Conservation (phyloP, 1,140 invertebrate species). For the Varroa destructor region DNA sequence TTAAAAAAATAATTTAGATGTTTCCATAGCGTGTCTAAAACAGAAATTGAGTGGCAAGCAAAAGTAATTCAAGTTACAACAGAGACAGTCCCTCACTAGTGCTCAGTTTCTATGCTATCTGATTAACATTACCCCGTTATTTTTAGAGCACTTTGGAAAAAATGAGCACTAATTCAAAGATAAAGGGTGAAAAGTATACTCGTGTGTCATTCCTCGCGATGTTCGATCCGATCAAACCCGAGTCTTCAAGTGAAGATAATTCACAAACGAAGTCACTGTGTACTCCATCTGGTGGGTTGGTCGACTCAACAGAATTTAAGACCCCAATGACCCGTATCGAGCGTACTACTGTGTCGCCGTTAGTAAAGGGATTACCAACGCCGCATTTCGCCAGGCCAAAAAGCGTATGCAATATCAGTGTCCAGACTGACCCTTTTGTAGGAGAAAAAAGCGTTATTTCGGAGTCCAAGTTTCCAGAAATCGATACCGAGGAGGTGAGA, state of each 20-base stretch:
- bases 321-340: too few relatives aligned
- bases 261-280: too few relatives aligned
- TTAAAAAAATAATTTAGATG: too few relatives aligned
- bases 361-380: not conserved
- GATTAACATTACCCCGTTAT: not conserved
- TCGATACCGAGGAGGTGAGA: too few relatives aligned
- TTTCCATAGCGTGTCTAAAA: too few relatives aligned
- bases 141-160: conserved; percentile 5
- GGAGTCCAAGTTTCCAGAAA: not conserved
- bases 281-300: too few relatives aligned
- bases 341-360: not conserved
- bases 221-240: conserved; percentile 16
- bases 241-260: too few relatives aligned
- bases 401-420: not conserved
- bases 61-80: too few relatives aligned
- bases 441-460: not conserved
- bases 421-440: not conserved
- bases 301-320: too few relatives aligned
- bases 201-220: conserved; percentile 22
- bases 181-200: conserved; percentile 9
- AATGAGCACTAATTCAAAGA: not conserved
- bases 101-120: too few relatives aligned
- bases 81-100: too few relatives aligned
- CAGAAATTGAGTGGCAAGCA: too few relatives aligned
- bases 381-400: conserved; percentile 13